Base-by-base conservation (phyloP, 2,113 vertebrate genomes). In the Catharus bicknelli region DNA sequence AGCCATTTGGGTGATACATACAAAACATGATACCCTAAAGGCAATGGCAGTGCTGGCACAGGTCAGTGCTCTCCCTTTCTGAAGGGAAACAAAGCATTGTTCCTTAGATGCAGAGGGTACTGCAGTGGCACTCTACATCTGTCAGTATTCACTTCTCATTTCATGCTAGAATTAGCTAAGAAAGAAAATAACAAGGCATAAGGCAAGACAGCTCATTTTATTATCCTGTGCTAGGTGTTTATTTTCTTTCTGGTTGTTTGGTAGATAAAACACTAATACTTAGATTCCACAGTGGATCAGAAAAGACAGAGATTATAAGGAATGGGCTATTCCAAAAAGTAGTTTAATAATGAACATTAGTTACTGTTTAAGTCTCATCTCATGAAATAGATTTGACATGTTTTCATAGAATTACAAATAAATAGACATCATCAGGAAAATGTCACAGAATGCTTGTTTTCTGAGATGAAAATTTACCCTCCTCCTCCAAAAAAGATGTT, bases 351-450 rank as follows among this genome's bases (percentile, higher is more conserved):
- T 57, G 47, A 66, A 40, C 17, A 70, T 51, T 90, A 86, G n/a
- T 30, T 87, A 90, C 70, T 75, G 27, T 85, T 90, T 95, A 95
- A 90, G 88, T 85, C 36, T 21, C 66, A 94, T 80, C 58, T 93
- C 81, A 95, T 76, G 22, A 59, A 81, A 77, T 19, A 59, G 17
- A 51, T 86, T 87, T 79, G 25, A 18, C 10, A n/a, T 63, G 64
- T 83, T 94, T 95, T 87, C 61, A 67, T 47, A 82, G 40, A 74
- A 90, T 94, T 97, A 93, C 72, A 80, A 94, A 82, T 34, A 79
- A 83, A 70, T 40, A 70, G 25, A 76, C 83, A 78, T 62, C 32
- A 93, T 67, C 62, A 67, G 69, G 80, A 91, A 96, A 95, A 50
- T 94, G 27, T 68, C 54, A 79, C 20, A 93, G 55, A 96, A 81